Conservation (phyloP, 2,888 invertebrate genomes). For the Gastracanthus pulcherrimus region DNA sequence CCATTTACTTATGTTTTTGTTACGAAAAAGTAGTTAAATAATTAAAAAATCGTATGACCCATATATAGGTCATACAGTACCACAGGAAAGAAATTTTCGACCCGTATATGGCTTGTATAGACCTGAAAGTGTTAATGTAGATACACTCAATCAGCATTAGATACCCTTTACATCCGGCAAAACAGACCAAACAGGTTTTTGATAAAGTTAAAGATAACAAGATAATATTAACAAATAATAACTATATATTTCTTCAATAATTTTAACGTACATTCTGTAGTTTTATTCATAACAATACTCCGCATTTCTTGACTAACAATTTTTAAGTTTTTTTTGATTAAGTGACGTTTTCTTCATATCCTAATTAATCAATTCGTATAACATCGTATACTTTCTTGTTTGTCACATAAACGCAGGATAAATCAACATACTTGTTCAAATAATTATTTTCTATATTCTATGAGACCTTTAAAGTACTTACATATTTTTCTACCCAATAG, state of each 20-base stretch:
- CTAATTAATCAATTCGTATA: no score
- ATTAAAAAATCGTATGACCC: no score
- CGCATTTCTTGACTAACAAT: conserved; percentile 25
- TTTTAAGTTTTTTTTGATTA: not conserved
- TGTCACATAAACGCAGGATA: not conserved
- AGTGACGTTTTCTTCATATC: not conserved
- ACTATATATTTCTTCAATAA: conserved; percentile 59
- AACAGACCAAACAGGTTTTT: not conserved
- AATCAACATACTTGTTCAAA: conserved; percentile 2
- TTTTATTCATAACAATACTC: conserved; percentile 39
- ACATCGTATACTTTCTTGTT: conserved; percentile 14
- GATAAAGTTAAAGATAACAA: conserved; percentile 27
- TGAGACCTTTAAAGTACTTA: not conserved
- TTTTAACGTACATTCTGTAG: conserved; percentile 44
- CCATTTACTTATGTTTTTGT: no score
- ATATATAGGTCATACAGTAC: no score
- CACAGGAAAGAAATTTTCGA: no score
- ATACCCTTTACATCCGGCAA: not conserved
- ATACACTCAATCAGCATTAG: no score
- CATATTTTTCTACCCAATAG: not conserved
- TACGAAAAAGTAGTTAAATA: no score
- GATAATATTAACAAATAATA: conserved; percentile 43
- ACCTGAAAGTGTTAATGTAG: no score
- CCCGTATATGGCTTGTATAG: no score
- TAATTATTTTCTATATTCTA: not conserved